These are phyloP conservation scores for Neotoxoptera formosana DNA, from an alignment of 1,140 invertebrate genomes.

Conservation along the genomic window DNA sequence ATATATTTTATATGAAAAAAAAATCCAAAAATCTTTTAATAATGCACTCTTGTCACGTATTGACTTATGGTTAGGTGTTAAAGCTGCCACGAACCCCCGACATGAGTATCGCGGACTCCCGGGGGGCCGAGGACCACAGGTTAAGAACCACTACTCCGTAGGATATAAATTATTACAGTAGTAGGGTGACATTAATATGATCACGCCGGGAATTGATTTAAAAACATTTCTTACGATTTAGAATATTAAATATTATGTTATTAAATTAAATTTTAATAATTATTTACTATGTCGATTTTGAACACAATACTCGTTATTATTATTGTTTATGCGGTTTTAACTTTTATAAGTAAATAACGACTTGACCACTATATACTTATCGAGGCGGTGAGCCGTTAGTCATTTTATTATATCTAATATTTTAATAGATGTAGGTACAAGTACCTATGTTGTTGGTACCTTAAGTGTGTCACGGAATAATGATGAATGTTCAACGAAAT, in stretches of 20 bases:
- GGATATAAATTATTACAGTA: too few species aligned
- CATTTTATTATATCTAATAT: background rate
- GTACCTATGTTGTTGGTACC: background rate
- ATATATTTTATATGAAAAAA: too few species aligned
- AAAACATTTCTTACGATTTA: background rate
- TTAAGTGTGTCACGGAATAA: background rate
- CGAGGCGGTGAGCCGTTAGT: background rate
- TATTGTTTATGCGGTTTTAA: background rate
- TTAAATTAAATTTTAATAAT: background rate
- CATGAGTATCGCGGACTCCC: too few species aligned
- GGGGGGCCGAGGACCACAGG: too few species aligned
- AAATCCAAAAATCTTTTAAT: too few species aligned
- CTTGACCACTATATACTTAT: background rate
- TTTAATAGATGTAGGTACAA: too few species aligned
- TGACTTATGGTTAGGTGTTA: too few species aligned
- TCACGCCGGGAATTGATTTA: background rate
- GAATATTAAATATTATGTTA: too few species aligned
- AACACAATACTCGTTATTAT: background rate
- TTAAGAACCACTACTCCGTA: too few species aligned
- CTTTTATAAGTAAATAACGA: background rate
- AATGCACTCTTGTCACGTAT: too few species aligned
- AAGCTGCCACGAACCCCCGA: too few species aligned
- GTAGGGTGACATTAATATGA: background rate
- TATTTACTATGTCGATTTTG: background rate
- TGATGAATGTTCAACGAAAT: background rate